A percentile compares a stretch with the other conserved stretches of the same genome.
These are phyloP conservation scores for Athrips mouffetella DNA, from an alignment of 2,888 invertebrate genomes.

Conservation along the genomic window DNA sequence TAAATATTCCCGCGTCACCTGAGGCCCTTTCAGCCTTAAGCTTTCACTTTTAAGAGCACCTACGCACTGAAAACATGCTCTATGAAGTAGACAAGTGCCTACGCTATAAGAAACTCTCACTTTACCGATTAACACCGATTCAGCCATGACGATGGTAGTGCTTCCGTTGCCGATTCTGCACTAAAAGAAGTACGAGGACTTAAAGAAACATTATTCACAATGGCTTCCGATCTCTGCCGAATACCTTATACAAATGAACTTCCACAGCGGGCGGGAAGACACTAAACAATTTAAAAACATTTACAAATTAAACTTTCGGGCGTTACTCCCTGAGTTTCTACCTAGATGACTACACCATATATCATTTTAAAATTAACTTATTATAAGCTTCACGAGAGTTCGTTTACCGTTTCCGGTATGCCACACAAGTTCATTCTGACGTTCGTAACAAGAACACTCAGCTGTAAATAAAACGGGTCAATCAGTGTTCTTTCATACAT, in stretches of 20 bases:
- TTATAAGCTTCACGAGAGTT: no score
- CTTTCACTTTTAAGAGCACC: slow-evolving; percentile 3
- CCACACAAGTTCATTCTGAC: neutral
- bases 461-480: no score
- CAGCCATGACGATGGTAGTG: slow-evolving; percentile 55
- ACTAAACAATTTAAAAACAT: slow-evolving; percentile 29
- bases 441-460: no score
- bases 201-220: slow-evolving; percentile 48
- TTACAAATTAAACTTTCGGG: slow-evolving; percentile 22
- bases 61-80: neutral
- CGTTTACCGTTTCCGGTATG: slow-evolving; percentile 13
- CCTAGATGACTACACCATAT: no score
- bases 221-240: slow-evolving; percentile 57
- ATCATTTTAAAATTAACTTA: no score
- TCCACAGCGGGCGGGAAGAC: slow-evolving; percentile 41
- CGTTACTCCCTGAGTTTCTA: slow-evolving; percentile 46
- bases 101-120: slow-evolving; percentile 22
- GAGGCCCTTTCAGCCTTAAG: neutral
- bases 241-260: slow-evolving; percentile 56
- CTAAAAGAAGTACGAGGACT: slow-evolving; percentile 51
- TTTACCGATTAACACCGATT: slow-evolving; percentile 63
- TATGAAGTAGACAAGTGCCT: neutral
- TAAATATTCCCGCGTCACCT: slow-evolving; percentile 13
- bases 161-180: slow-evolving; percentile 52
- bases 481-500: no score